phyloP scores from a whole-genome alignment of 2,888 invertebrate species.

The Ormia ochracea region DNA sequence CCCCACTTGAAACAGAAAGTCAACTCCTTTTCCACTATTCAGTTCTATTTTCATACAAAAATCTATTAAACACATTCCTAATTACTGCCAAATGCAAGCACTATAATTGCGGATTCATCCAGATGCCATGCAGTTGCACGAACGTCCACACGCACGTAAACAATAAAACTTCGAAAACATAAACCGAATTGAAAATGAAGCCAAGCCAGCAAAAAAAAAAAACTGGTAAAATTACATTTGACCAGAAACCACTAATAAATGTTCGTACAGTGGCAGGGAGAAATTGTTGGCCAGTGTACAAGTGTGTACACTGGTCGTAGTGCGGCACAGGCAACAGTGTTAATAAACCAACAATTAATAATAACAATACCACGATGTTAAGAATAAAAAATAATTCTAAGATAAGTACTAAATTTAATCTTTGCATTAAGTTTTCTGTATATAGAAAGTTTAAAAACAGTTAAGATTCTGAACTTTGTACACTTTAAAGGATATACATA shows the following conservation, averaged over 20 bases:
- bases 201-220: slow-evolving; percentile 17
- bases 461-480: too few species aligned
- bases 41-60: slow-evolving; percentile 48
- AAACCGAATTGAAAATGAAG: slow-evolving; percentile 51
- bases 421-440: too few species aligned
- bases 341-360: slow-evolving; percentile 55
- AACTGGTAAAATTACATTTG: slow-evolving; percentile 5
- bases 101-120: slow-evolving; percentile 46
- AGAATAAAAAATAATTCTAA: too few species aligned
- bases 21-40: neutral
- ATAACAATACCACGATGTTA: too few species aligned
- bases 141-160: neutral
- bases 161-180: slow-evolving; percentile 16
- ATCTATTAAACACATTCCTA: slow-evolving; percentile 57
- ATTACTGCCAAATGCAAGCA: slow-evolving; percentile 56
- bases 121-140: neutral
- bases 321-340: slow-evolving; percentile 41
- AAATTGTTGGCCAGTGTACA: neutral
- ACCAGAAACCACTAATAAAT: slow-evolving; percentile 53
- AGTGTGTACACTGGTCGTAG: slow-evolving; percentile 20
- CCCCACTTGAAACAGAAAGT: neutral
- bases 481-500: too few species aligned
- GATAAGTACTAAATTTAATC: too few species aligned
- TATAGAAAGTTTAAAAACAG: too few species aligned
- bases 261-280: slow-evolving; percentile 33